Evolutionary conservation across 1,140 invertebrate species (phyloP).

Genomic region (Glossosoma conforme): DNA sequence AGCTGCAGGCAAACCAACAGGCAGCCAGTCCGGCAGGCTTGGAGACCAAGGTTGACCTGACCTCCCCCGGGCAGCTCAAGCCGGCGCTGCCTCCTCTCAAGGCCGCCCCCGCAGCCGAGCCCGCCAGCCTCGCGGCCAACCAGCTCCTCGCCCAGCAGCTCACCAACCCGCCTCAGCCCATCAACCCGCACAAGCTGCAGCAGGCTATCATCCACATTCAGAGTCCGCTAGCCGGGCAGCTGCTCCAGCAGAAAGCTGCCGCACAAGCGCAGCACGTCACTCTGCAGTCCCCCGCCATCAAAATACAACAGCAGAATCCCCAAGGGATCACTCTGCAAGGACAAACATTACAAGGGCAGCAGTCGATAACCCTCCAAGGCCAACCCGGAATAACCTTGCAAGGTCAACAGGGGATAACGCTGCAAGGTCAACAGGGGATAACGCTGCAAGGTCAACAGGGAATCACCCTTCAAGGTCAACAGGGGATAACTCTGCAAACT

Average conservation of each 20-base stretch:
- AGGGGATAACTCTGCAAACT: conserved; percentile 11
- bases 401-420: conserved; percentile 13
- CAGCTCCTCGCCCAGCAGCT: conserved; percentile 47
- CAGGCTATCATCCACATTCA: conserved; percentile 49
- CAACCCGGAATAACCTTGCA: conserved; percentile 18
- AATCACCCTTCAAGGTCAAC: conserved; percentile 21
- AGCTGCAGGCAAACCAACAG: conserved; percentile 35
- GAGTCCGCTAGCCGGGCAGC: conserved; percentile 43
- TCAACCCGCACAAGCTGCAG: conserved; percentile 50
- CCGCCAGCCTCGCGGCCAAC: conserved; percentile 37
- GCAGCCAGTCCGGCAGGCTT: conserved; percentile 4
- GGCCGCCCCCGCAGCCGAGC: conserved; percentile 1
- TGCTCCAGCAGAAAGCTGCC: conserved; percentile 31
- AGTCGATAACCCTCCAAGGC: conserved; percentile 16
- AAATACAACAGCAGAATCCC: conserved; percentile 13
- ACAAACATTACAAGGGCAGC: conserved; percentile 15
- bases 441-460: conserved; percentile 21
- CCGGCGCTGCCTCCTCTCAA: conserved; percentile 1
- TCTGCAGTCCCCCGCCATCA: too few relatives aligned
- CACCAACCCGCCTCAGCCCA: conserved; percentile 46
- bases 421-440: conserved; percentile 18
- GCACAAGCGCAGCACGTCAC: conserved; percentile 20
- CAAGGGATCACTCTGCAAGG: conserved; percentile 14
- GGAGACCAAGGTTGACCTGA: conserved; percentile 18
- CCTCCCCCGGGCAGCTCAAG: too few relatives aligned